Conservation (phyloP, 2,797 vertebrate species). For the Phyllotis vaccarum region DNA sequence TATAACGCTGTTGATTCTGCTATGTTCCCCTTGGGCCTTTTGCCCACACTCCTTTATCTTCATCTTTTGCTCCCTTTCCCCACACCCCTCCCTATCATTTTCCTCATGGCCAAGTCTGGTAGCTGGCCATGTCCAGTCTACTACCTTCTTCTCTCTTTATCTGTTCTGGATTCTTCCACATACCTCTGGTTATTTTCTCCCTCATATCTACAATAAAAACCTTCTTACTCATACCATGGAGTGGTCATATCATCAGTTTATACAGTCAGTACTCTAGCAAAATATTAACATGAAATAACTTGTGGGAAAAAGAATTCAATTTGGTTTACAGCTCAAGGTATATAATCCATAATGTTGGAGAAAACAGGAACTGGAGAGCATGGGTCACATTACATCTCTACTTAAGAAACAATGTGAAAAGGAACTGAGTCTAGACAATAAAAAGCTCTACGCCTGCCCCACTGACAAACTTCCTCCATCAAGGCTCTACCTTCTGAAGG, state of each 20-base stretch:
- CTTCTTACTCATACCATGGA: neutral
- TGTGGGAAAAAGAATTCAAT: neutral
- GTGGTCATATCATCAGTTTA: neutral
- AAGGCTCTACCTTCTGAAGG: neutral
- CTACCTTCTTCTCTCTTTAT: no score
- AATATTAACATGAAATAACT: neutral
- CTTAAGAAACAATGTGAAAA: neutral
- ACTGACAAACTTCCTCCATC: neutral
- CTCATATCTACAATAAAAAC: neutral
- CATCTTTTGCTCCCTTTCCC: neutral
- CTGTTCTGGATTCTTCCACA: neutral
- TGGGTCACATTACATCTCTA: neutral
- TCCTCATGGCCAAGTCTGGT: no score
- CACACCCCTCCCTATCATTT: no score
- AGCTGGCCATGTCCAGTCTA: neutral
- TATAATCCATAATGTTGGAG: no score
- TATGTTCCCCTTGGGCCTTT: neutral
- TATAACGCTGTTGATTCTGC: neutral
- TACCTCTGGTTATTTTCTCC: no score
- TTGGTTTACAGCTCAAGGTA: neutral
- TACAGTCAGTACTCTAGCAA: neutral
- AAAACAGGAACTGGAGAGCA: neutral
- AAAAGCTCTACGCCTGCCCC: neutral
- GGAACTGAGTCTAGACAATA: neutral
- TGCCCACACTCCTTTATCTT: neutral